Evolutionary conservation across 2,888 invertebrate species (phyloP).

Genomic region (Hypselothyrea guttata): DNA sequence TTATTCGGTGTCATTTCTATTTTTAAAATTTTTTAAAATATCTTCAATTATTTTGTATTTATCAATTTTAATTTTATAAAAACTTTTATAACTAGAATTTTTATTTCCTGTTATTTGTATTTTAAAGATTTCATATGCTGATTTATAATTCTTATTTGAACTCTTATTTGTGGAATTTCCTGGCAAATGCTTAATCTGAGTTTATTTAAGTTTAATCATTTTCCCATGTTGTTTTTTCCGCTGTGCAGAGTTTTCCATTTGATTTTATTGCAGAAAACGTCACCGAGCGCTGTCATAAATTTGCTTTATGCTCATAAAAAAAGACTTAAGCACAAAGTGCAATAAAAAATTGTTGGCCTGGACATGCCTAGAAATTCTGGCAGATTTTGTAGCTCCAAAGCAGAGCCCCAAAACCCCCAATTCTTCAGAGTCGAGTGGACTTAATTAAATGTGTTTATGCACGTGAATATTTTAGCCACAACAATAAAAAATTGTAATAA

Average conservation of each 20-base stretch:
- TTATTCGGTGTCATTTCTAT: no score
- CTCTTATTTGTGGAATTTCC: no score
- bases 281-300: slow-evolving; percentile 35
- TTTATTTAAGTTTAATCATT: background rate
- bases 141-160: no score
- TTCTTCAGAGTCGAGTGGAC: slow-evolving; percentile 14
- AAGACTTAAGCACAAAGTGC: slow-evolving; percentile 47
- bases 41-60: no score
- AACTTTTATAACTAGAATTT: no score
- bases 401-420: slow-evolving; percentile 5
- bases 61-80: no score
- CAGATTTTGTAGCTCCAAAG: slow-evolving; percentile 44
- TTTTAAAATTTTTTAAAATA: no score
- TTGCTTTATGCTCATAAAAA: slow-evolving; percentile 45
- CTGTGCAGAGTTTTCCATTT: background rate
- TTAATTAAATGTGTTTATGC: slow-evolving; percentile 80
- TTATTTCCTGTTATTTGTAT: no score
- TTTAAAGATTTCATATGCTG: no score
- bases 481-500: slow-evolving; percentile 61
- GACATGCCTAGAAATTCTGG: slow-evolving; percentile 34
- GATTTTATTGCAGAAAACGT: slow-evolving; percentile 8
- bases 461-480: slow-evolving; percentile 73
- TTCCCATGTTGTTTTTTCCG: background rate
- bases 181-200: no score
- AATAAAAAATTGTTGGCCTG: slow-evolving; percentile 49